These are phyloP conservation scores for Chaenodraco wilsoni DNA, from an alignment of 2,797 vertebrate species.

Conservation along the genomic window DNA sequence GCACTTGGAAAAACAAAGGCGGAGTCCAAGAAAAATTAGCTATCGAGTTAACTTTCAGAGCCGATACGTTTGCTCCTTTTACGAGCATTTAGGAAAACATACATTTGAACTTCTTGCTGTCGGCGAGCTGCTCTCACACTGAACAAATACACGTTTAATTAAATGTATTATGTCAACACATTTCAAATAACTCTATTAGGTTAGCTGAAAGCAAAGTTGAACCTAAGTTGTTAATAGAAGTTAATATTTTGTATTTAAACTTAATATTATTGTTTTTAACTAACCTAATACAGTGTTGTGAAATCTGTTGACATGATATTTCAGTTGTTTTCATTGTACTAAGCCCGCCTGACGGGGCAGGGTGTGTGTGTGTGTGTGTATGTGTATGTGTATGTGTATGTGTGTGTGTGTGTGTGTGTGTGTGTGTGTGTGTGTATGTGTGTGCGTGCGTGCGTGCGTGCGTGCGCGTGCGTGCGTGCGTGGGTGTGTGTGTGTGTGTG, in stretches of 20 bases:
- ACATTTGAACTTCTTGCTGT: slow-evolving; percentile 44
- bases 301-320: too few species aligned
- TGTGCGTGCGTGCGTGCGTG: neutral
- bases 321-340: neutral
- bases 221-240: too few species aligned
- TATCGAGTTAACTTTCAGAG: slow-evolving; percentile 78
- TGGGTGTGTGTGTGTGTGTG: slow-evolving; percentile 32
- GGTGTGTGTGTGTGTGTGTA: slow-evolving; percentile 3
- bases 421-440: slow-evolving; percentile 27
- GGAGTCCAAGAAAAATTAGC: slow-evolving; percentile 85
- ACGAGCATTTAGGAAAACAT: slow-evolving; percentile 60
- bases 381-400: neutral
- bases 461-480: slow-evolving; percentile 12
- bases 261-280: too few species aligned
- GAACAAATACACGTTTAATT: too few species aligned
- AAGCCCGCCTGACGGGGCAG: slow-evolving; percentile 52
- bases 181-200: too few species aligned
- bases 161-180: too few species aligned
- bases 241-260: too few species aligned
- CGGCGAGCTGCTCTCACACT: slow-evolving; percentile 45
- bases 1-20: slow-evolving; percentile 84
- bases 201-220: too few species aligned
- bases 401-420: slow-evolving; percentile 32
- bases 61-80: slow-evolving; percentile 79
- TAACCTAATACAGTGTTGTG: too few species aligned